Evolutionary conservation across 2,888 invertebrate species (phyloP).

Genomic region (Poecilobothrus nobilitatus): DNA sequence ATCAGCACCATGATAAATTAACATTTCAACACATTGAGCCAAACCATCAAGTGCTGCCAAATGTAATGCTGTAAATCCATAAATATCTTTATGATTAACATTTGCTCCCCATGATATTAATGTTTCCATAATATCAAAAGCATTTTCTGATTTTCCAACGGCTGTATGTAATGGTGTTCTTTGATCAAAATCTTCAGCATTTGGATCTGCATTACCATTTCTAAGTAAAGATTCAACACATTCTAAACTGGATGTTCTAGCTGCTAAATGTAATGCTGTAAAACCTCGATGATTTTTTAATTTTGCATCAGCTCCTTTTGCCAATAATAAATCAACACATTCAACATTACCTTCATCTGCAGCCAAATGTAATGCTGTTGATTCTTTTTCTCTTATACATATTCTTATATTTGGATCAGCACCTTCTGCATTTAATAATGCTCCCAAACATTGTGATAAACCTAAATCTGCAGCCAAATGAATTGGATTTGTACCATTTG

Average conservation of each 20-base stretch:
- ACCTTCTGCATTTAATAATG: conserved; percentile 64
- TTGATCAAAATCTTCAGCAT: conserved; percentile 70
- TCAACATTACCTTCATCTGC: conserved; percentile 81
- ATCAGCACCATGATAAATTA: conserved; percentile 78
- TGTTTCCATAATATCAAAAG: conserved; percentile 71
- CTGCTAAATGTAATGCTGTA: conserved; percentile 77
- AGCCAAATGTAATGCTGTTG: conserved; percentile 74
- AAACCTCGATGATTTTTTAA: conserved; percentile 70
- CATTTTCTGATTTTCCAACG: conserved; percentile 71
- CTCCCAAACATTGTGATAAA: conserved; percentile 62
- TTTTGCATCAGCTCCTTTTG: conserved; percentile 67
- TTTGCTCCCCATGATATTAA: conserved; percentile 72
- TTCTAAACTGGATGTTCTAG: conserved; percentile 68
- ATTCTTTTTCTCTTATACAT: conserved; percentile 60
- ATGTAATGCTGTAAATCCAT: conserved; percentile 78
- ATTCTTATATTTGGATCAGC: conserved; percentile 63
- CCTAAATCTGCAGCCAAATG: conserved; percentile 76
- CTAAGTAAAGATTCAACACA: conserved; percentile 69
- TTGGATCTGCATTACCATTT: conserved; percentile 68
- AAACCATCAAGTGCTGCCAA: conserved; percentile 78
- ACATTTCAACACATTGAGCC: conserved; percentile 73
- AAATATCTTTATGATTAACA: conserved; percentile 75
- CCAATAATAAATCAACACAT: conserved; percentile 64
- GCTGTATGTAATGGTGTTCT: conserved; percentile 76
- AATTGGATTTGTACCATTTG: conserved; percentile 68